Conservation (phyloP, 2,888 invertebrate species). For the Petrolisthes cinctipes region DNA sequence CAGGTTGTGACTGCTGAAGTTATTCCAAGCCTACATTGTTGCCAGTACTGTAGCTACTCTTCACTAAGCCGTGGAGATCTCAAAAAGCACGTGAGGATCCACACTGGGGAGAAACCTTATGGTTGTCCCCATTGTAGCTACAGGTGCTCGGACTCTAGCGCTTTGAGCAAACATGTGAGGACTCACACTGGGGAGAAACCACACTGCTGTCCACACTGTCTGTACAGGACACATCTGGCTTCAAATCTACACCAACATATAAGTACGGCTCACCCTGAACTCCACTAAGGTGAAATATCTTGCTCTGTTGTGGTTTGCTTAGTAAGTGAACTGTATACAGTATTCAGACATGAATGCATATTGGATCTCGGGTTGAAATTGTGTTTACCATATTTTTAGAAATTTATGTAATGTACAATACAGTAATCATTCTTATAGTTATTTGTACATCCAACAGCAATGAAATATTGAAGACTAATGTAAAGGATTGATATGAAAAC, state of each 20-base stretch:
- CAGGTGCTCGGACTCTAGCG: constrained; percentile 60
- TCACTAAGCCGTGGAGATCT: constrained; percentile 47
- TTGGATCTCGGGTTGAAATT: too few species aligned
- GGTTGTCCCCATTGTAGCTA: constrained; percentile 55
- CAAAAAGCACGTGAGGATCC: constrained; percentile 56
- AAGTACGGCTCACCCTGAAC: constrained; percentile 42
- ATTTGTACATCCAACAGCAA: too few species aligned
- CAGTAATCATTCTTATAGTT: background rate
- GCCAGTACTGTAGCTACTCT: constrained; percentile 52
- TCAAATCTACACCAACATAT: constrained; percentile 48
- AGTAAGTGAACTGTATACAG: background rate
- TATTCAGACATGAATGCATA: background rate
- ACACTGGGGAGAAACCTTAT: constrained; percentile 61
- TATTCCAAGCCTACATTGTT: constrained; percentile 22
- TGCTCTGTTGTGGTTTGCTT: background rate
- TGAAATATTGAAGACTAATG: too few species aligned
- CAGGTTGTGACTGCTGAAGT: constrained; percentile 6
- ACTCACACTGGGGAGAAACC: constrained; percentile 52
- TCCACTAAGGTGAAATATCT: constrained; percentile 7
- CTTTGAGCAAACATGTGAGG: constrained; percentile 57
- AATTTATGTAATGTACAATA: background rate
- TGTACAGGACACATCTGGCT: constrained; percentile 47
- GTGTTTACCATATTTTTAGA: background rate
- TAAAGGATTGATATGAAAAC: too few species aligned
- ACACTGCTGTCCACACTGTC: constrained; percentile 55